Evolutionary conservation across 1,140 invertebrate species (phyloP).

Genomic region (Prorops nasuta): DNA sequence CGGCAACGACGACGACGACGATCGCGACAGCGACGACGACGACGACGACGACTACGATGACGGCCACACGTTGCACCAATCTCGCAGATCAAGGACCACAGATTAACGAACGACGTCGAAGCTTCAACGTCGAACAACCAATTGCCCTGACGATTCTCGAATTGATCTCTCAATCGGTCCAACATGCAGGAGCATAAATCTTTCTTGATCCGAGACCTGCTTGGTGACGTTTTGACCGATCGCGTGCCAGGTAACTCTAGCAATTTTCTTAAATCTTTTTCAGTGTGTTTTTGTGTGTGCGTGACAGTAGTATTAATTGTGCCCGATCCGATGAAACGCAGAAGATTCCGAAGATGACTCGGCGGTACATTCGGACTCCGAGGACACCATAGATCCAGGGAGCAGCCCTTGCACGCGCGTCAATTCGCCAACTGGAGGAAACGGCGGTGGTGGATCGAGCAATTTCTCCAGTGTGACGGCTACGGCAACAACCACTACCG

Average conservation of each 20-base stretch:
- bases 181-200: constrained; percentile 72
- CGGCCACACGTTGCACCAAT: no score
- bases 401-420: constrained; percentile 49
- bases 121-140: background rate
- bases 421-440: constrained; percentile 40
- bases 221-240: constrained; percentile 70
- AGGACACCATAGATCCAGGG: constrained; percentile 55
- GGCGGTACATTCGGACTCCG: constrained; percentile 52
- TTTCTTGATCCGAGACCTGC: constrained; percentile 73
- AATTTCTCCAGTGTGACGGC: background rate
- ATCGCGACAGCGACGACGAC: constrained; percentile 5
- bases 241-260: constrained; percentile 50
- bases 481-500: no score
- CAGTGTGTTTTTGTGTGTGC: no score
- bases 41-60: constrained; percentile 8
- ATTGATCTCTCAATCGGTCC: background rate
- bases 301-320: no score
- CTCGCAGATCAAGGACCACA: no score
- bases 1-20: background rate
- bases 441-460: constrained; percentile 30
- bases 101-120: constrained; percentile 33
- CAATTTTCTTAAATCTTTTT: background rate
- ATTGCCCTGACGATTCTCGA: background rate
- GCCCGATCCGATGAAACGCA: constrained; percentile 18
- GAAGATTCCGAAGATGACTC: constrained; percentile 55